Conservation (phyloP, 2,113 vertebrate genomes). For the Caloenas nicobarica region DNA sequence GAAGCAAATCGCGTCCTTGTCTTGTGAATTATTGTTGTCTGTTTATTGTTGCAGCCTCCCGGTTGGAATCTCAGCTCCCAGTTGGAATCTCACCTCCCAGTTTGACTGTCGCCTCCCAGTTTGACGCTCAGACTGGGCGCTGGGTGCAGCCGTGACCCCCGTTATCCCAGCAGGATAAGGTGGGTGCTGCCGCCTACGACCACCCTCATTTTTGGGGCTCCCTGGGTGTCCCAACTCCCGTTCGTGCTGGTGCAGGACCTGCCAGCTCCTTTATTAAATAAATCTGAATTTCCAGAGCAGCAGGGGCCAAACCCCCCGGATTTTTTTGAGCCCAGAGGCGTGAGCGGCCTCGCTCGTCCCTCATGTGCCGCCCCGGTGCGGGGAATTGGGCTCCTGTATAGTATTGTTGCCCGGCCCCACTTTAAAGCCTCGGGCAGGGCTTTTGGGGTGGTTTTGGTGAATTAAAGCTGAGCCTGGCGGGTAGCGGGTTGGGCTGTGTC, state of each 20-base stretch:
- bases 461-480: too few relatives aligned
- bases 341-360: background rate
- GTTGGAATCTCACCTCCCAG: too few relatives aligned
- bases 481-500: too few relatives aligned
- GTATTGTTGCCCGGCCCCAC: background rate
- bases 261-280: background rate
- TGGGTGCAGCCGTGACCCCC: too few relatives aligned
- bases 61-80: too few relatives aligned
- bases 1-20: fast-evolving
- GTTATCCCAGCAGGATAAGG: background rate
- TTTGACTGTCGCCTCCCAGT: too few relatives aligned
- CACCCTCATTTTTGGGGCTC: background rate
- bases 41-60: background rate
- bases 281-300: too few relatives aligned
- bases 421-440: background rate
- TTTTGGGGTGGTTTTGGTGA: background rate
- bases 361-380: background rate
- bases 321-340: background rate
- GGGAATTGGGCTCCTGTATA: background rate
- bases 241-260: background rate
- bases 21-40: background rate
- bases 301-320: fast-evolving
- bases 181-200: background rate
- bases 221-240: too few relatives aligned
- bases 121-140: fast-evolving